Evolutionary conservation across 92 coral and sea anemone species (phyloP).

Genomic region (Epizoanthus illoricatus): DNA sequence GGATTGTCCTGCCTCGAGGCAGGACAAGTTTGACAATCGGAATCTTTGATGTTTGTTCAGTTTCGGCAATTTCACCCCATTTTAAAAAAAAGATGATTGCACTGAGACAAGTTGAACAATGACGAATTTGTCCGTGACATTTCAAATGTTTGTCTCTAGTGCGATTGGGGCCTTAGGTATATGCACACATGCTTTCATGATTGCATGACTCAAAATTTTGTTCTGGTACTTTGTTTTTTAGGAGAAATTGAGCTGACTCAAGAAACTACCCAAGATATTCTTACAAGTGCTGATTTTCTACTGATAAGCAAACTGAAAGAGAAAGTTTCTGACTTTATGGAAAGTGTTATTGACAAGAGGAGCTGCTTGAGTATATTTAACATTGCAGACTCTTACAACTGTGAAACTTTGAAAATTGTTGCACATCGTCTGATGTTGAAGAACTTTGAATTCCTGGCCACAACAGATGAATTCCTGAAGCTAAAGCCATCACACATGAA

Average conservation of each 20-base stretch:
- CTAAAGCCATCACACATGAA: conserved; percentile 19
- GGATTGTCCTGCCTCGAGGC: no score
- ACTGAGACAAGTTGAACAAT: no score
- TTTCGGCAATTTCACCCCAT: no score
- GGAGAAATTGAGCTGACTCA: conserved; percentile 23
- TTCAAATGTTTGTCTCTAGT: no score
- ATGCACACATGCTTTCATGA: no score
- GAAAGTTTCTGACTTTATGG: conserved; percentile 1
- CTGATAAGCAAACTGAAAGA: conserved; percentile 15
- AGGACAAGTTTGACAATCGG: no score
- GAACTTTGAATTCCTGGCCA: conserved; percentile 16
- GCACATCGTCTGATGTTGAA: conserved; percentile 18
- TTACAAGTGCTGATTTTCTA: conserved; percentile 27
- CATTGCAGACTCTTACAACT: conserved; percentile 19
- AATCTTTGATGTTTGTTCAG: no score
- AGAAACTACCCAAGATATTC: conserved; percentile 13
- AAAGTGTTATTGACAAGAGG: neutral
- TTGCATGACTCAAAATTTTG: no score
- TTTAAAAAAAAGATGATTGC: no score
- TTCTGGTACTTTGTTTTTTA: neutral
- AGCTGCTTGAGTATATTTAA: conserved; percentile 11
- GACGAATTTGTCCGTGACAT: no score
- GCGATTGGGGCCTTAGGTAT: no score
- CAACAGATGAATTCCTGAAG: conserved; percentile 10
- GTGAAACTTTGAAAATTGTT: conserved; percentile 36